Evolutionary conservation across 2,888 invertebrate species (phyloP), one percentile per base, ranked within the genome.

Genomic region (Drosophila paracracens): DNA sequence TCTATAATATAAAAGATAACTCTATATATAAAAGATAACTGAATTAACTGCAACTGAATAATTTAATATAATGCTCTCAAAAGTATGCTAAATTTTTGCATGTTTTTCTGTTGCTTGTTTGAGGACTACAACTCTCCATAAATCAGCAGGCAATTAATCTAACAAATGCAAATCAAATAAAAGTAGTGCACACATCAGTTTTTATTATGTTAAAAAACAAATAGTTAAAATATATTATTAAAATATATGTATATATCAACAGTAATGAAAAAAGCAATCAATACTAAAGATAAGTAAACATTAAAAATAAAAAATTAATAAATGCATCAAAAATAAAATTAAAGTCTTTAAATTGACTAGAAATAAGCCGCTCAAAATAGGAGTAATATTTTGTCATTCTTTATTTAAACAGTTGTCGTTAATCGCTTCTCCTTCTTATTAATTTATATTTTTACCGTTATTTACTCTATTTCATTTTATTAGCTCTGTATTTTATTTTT

Each of bases 381-480:
- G 1, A 7, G 4, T 0, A 16, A 4, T 8, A 46, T 21, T 46
- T 21, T 16, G 4, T 6, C 4, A 0, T 8, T 0, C 16, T 18
- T 8, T 18, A 8, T 38, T 4, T 4, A 0, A 8, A 7, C 3
- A 18, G 18, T 38, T 38, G 2, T 18, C 18, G 1, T 36, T 36
- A 36, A 16, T 18, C 16, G 7, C 3, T 43, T 2, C 6, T 6
- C 1, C 13, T 1, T 10, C n/a, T 10, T n/a, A n/a, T 2, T 0
- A 0, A 46, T 7, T 7, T 13, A 38, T 8, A 4, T 16, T 46
- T 21, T 21, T 46, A 16, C 0, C 1, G 8, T 0, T 1, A 16
- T 16, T 0, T 46, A 25, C 1, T 16, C 1, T 7, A 4, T 8
- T 46, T 16, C 4, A 16, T 25, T 25, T 8, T 6, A 6, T 43